Evolutionary conservation across 1,140 invertebrate genomes (phyloP).

Genomic region (Drosophila oshimai): DNA sequence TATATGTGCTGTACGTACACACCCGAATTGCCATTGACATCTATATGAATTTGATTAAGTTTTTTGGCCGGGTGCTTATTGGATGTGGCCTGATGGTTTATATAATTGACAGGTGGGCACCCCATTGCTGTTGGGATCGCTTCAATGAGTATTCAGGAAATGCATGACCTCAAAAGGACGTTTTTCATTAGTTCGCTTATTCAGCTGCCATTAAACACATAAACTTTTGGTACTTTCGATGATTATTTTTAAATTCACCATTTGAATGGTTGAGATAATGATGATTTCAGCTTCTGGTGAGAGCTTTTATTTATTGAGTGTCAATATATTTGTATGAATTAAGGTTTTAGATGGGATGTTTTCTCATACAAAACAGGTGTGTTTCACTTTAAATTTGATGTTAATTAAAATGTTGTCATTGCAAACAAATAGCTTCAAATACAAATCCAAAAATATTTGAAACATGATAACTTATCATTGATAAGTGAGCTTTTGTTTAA

Average conservation of each 20-base stretch:
- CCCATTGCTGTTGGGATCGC: background rate
- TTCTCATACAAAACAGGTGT: background rate
- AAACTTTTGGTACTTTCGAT: background rate
- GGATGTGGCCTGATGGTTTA: conserved; percentile 14
- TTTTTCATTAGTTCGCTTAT: conserved; percentile 11
- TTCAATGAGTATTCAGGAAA: conserved; percentile 2
- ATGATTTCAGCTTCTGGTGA: background rate
- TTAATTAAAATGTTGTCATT: background rate
- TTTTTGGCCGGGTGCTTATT: conserved; percentile 13
- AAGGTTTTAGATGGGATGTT: background rate
- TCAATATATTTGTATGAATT: background rate
- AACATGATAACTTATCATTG: too few relatives aligned
- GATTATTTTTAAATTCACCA: background rate
- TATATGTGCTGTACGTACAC: background rate
- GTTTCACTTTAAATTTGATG: background rate
- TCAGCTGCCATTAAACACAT: background rate
- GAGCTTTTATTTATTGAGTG: background rate
- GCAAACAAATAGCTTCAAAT: too few relatives aligned
- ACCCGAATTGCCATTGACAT: conserved; percentile 52
- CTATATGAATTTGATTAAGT: conserved; percentile 67
- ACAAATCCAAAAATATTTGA: too few relatives aligned
- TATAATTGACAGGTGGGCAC: conserved; percentile 21
- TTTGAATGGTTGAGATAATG: background rate
- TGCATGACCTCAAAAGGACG: background rate
- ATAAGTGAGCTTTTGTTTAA: too few relatives aligned